A percentile compares a stretch with the other conserved stretches of the same genome.
Evolutionary conservation across 1,140 invertebrate genomes (phyloP).

Genomic region (Sipha flava): DNA sequence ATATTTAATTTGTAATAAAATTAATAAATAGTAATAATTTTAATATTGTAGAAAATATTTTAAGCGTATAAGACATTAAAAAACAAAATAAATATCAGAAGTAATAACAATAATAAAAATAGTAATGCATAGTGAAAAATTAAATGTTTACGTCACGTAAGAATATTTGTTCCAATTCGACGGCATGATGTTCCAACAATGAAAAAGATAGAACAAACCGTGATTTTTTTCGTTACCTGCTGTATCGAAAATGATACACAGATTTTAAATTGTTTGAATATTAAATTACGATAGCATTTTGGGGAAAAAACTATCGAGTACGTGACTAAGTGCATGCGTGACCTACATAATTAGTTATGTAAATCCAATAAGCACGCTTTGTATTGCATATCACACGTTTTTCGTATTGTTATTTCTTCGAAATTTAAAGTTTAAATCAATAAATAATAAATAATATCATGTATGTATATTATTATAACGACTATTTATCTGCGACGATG

Average conservation of each 20-base stretch:
- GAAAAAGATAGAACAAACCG: not conserved
- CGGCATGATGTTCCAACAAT: not conserved
- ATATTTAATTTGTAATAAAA: too few species aligned
- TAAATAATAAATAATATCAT: not conserved
- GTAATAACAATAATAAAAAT: not conserved
- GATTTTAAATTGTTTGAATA: not conserved
- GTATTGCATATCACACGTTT: not conserved
- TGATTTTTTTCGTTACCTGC: not conserved
- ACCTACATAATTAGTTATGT: conserved; percentile 25
- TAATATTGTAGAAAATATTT: not conserved
- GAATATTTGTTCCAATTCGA: not conserved
- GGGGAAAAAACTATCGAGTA: not conserved
- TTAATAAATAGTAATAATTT: too few species aligned
- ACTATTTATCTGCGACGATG: not conserved
- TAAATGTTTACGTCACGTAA: not conserved
- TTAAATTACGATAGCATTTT: not conserved
- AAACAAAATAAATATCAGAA: not conserved
- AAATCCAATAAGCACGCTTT: conserved; percentile 7
- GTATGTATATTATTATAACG: not conserved
- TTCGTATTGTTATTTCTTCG: not conserved
- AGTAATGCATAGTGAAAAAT: not conserved
- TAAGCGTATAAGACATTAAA: not conserved
- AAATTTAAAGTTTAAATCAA: not conserved
- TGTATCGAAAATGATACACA: not conserved
- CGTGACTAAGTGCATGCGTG: conserved; percentile 24